These are phyloP conservation scores for Spinus pinus DNA, from an alignment of 2,797 vertebrate species.

Conservation along the genomic window DNA sequence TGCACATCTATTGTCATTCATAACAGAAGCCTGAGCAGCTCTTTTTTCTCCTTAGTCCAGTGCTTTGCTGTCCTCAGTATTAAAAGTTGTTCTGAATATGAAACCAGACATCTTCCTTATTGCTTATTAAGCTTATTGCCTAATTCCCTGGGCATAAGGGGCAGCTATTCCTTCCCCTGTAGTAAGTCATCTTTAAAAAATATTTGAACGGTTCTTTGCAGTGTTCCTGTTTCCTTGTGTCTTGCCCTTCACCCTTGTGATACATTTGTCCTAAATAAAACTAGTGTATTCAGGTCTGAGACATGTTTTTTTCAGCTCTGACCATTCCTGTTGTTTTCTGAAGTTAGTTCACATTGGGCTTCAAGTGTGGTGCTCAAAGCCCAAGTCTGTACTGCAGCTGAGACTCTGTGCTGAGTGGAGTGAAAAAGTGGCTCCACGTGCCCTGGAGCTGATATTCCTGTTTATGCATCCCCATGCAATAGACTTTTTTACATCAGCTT, in stretches of 20 bases:
- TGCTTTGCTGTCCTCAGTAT: neutral
- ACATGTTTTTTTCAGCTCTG: neutral
- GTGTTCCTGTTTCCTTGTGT: neutral
- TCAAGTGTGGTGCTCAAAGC: neutral
- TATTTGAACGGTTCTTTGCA: neutral
- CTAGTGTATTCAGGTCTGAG: neutral
- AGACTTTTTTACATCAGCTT: neutral
- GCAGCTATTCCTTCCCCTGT: neutral
- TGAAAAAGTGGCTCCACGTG: neutral
- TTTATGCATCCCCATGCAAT: neutral
- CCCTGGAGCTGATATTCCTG: neutral
- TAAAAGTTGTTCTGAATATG: neutral
- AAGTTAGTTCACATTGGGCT: neutral
- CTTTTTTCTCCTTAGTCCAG: neutral
- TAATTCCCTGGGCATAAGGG: neutral
- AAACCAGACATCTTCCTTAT: neutral
- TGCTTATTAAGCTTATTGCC: neutral
- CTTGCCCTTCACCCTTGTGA: neutral
- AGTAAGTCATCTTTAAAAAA: neutral
- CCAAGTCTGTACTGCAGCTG: neutral
- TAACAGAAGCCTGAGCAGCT: neutral
- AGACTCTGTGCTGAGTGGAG: neutral
- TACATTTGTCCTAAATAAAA: neutral
- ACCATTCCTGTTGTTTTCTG: neutral
- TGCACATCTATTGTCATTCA: neutral